Percentiles rank a stretch among this genome's conserved stretches.
Evolutionary conservation across 2,888 invertebrate species (phyloP).

Genomic region (Megamerina dolium): DNA sequence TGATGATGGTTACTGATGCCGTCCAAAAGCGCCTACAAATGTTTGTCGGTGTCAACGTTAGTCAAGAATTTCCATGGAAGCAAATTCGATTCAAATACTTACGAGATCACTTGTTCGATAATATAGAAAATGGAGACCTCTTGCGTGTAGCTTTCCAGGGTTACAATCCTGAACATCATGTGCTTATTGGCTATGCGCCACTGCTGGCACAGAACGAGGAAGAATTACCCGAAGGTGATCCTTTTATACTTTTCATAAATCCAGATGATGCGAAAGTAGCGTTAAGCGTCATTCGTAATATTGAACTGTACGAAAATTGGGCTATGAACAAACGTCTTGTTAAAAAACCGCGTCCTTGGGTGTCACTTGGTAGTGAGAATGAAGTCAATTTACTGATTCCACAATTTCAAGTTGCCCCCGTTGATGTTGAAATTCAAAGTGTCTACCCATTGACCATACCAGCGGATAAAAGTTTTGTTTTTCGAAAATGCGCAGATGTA

Average conservation of each 20-base stretch:
- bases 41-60: constrained; percentile 63
- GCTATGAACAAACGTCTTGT: constrained; percentile 54
- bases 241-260: constrained; percentile 64
- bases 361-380: constrained; percentile 58
- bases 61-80: constrained; percentile 70
- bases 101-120: constrained; percentile 54
- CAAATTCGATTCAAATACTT: constrained; percentile 57
- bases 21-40: constrained; percentile 52
- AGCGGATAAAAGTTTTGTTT: constrained; percentile 50
- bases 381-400: constrained; percentile 57
- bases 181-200: constrained; percentile 62
- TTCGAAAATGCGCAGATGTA: constrained; percentile 54
- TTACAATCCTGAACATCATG: constrained; percentile 46
- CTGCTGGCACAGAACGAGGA: constrained; percentile 52
- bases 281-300: constrained; percentile 52
- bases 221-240: constrained; percentile 57
- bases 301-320: constrained; percentile 50
- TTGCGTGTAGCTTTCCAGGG: constrained; percentile 48
- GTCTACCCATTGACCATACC: constrained; percentile 54
- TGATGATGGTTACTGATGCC: constrained; percentile 33
- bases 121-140: constrained; percentile 50
- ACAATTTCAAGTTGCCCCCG: constrained; percentile 53
- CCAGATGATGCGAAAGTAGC: constrained; percentile 48
- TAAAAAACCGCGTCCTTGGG: constrained; percentile 56
- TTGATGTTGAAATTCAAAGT: constrained; percentile 63